phyloP scores from a whole-genome alignment of 2,888 invertebrate genomes.

The Mythimna pallens region DNA sequence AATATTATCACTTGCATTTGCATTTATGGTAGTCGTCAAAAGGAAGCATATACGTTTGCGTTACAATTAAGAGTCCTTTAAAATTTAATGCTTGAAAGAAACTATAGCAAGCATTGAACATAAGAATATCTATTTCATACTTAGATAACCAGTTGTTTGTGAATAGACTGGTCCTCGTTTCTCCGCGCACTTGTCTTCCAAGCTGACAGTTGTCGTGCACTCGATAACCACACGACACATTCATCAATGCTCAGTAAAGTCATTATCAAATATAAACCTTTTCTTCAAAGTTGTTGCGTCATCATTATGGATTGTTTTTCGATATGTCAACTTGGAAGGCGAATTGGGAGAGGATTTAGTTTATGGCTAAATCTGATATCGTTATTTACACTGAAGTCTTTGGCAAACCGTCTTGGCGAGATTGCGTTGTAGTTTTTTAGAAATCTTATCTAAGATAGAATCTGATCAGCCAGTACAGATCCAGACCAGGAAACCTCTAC shows the following conservation, averaged over 20 bases:
- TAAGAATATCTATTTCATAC: conserved; percentile 53
- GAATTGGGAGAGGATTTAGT: background rate
- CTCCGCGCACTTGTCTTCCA: conserved; percentile 51
- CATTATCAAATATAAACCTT: conserved; percentile 23
- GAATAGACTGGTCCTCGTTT: conserved; percentile 54
- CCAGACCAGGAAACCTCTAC: conserved; percentile 52
- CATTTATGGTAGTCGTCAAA: background rate
- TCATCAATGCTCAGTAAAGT: conserved; percentile 45
- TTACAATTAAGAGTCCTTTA: background rate
- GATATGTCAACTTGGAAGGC: background rate
- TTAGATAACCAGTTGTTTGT: conserved; percentile 57
- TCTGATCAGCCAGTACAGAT: conserved; percentile 30
- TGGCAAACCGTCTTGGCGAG: background rate
- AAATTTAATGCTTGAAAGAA: conserved; percentile 11
- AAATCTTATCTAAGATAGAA: conserved; percentile 7
- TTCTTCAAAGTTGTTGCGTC: conserved; percentile 9
- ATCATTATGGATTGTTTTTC: background rate
- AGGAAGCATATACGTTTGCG: background rate
- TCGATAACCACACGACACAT: conserved; percentile 50
- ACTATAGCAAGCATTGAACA: conserved; percentile 37
- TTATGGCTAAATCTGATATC: background rate
- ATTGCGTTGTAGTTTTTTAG: background rate
- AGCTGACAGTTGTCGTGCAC: conserved; percentile 57
- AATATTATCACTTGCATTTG: background rate
- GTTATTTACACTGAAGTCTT: background rate